Percentiles rank a stretch among this genome's conserved stretches.
These are phyloP conservation scores for Matsumurasca onukii DNA, from an alignment of 1,140 invertebrate genomes.

Conservation along the genomic window DNA sequence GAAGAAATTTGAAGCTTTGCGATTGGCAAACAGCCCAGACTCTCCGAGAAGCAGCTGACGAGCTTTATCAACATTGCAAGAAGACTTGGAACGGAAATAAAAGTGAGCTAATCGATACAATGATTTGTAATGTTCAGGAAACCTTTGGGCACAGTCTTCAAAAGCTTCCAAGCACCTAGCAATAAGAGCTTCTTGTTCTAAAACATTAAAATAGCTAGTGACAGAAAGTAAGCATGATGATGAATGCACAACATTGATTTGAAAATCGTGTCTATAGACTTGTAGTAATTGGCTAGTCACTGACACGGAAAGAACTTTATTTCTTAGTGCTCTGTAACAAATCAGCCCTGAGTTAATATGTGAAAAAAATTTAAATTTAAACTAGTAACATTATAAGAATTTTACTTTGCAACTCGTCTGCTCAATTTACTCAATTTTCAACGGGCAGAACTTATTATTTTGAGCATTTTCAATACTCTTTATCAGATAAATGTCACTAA, in stretches of 20 bases:
- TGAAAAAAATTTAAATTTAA: not conserved
- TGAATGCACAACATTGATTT: not conserved
- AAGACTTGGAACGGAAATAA: slow-evolving; percentile 71
- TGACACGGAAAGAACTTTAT: too few species aligned
- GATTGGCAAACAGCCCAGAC: slow-evolving; percentile 80
- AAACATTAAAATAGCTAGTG: slow-evolving; percentile 27
- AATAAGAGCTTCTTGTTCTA: slow-evolving; percentile 53
- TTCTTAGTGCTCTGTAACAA: not conserved
- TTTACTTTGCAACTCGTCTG: too few species aligned
- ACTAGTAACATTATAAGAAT: not conserved
- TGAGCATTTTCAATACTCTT: too few species aligned
- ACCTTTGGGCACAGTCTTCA: slow-evolving; percentile 79
- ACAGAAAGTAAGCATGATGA: not conserved
- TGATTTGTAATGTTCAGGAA: slow-evolving; percentile 92
- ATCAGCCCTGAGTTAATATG: not conserved
- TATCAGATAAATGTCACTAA: too few species aligned
- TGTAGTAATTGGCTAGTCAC: too few species aligned
- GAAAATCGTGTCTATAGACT: not conserved
- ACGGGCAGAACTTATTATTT: too few species aligned
- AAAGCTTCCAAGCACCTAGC: slow-evolving; percentile 70
- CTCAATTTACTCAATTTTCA: too few species aligned
- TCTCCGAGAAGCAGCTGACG: slow-evolving; percentile 69
- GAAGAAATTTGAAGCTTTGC: slow-evolving; percentile 86
- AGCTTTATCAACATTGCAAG: slow-evolving; percentile 66
- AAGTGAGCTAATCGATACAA: slow-evolving; percentile 84